Evolutionary conservation across 2,113 vertebrate genomes (phyloP).

Genomic region (Stercorarius parasiticus): DNA sequence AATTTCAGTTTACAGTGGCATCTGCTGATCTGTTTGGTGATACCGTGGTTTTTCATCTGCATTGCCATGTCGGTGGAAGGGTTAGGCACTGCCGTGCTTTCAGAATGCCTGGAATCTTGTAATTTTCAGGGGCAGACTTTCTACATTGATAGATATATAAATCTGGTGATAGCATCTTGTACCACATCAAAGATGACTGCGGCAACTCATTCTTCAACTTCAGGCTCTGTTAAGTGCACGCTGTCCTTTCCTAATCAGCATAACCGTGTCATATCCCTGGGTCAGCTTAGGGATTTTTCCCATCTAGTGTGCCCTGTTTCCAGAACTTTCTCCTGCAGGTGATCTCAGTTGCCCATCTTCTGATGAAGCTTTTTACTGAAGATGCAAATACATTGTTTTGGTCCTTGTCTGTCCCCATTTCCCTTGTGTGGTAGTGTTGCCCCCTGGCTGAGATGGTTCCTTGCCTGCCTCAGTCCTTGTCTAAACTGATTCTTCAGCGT

Average conservation of each 20-base stretch:
- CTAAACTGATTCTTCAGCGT: neutral
- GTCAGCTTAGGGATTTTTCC: neutral
- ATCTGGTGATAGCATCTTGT: constrained; percentile 42
- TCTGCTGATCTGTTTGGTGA: constrained; percentile 43
- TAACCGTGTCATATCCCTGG: rapidly evolving
- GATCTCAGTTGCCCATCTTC: neutral
- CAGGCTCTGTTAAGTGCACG: neutral
- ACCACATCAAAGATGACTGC: neutral
- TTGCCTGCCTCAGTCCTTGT: neutral
- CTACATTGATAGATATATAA: constrained; percentile 3
- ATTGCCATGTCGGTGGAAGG: neutral
- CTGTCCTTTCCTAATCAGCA: neutral
- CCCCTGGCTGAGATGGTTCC: neutral
- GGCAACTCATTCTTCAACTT: neutral
- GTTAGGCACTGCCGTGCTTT: neutral
- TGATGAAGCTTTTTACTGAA: neutral
- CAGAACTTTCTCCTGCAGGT: neutral
- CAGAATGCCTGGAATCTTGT: constrained; percentile 56
- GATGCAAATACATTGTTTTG: neutral
- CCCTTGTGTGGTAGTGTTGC: neutral
- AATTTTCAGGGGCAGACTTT: neutral
- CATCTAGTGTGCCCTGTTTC: neutral
- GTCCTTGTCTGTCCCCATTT: neutral
- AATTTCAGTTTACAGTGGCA: constrained; percentile 60
- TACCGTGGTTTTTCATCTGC: constrained; percentile 28